A percentile compares a stretch with the other conserved stretches of the same genome.
phyloP scores from a whole-genome alignment of 1,140 invertebrate genomes.

The Halictus rubicundus region DNA sequence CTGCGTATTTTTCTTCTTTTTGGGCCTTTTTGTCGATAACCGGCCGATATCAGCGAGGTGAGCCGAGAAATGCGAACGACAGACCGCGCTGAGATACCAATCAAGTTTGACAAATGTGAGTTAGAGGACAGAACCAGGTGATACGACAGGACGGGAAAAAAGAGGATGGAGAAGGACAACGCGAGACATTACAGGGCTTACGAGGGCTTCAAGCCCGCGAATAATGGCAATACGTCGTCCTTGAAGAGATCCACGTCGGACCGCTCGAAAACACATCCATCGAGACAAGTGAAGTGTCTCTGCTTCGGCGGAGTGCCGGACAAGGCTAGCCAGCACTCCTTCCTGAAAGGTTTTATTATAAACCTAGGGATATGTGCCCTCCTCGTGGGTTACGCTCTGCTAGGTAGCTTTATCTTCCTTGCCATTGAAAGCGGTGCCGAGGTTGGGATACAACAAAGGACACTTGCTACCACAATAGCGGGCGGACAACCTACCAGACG shows the following conservation, averaged over 20 bases:
- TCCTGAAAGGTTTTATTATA: slow-evolving; percentile 88
- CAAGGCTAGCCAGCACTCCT: slow-evolving; percentile 84
- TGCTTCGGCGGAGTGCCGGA: slow-evolving; percentile 84
- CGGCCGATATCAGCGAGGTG: background rate
- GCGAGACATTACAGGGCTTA: slow-evolving; percentile 76
- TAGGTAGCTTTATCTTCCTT: slow-evolving; percentile 95
- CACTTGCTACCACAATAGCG: slow-evolving; percentile 83
- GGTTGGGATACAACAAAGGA: slow-evolving; percentile 83
- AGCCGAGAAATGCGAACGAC: slow-evolving; percentile 31
- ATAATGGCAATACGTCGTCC: slow-evolving; percentile 80
- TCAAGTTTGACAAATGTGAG: slow-evolving; percentile 45
- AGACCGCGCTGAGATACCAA: slow-evolving; percentile 13
- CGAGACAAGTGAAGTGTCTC: slow-evolving; percentile 82
- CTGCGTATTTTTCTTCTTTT: slow-evolving; percentile 7
- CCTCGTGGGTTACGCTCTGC: slow-evolving; percentile 93
- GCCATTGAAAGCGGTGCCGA: slow-evolving; percentile 91
- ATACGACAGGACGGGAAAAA: slow-evolving; percentile 27
- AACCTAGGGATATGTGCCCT: slow-evolving; percentile 93
- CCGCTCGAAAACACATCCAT: slow-evolving; percentile 56
- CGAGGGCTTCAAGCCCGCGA: slow-evolving; percentile 78
- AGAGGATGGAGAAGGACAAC: slow-evolving; percentile 73
- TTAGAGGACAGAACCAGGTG: slow-evolving; percentile 30
- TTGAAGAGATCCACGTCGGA: slow-evolving; percentile 73
- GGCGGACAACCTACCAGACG: slow-evolving; percentile 77
- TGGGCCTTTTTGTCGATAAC: background rate